These are phyloP conservation scores for Lamproptera curius DNA, from an alignment of 2,888 invertebrate genomes.

Conservation along the genomic window DNA sequence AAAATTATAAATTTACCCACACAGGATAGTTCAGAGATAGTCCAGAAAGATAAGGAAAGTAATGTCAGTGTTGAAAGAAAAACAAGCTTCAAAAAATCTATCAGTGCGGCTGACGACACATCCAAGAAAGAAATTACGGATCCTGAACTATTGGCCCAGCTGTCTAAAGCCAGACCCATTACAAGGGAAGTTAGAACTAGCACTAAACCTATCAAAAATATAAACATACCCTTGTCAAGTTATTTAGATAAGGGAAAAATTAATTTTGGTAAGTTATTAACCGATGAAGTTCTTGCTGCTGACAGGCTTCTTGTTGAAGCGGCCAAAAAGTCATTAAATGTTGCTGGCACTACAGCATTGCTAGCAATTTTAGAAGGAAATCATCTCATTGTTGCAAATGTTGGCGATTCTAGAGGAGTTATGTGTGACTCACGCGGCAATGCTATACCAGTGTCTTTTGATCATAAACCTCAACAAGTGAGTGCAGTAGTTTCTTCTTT, in stretches of 20 bases:
- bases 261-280: constrained; percentile 88
- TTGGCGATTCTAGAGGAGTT: constrained; percentile 97
- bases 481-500: no score
- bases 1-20: constrained; percentile 55
- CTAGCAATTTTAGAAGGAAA: constrained; percentile 91
- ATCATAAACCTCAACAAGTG: constrained; percentile 98
- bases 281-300: constrained; percentile 91
- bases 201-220: constrained; percentile 61
- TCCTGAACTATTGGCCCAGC: constrained; percentile 80
- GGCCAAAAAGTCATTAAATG: constrained; percentile 87
- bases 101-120: constrained; percentile 79
- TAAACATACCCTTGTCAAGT: constrained; percentile 73
- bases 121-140: constrained; percentile 81
- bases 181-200: constrained; percentile 79
- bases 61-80: constrained; percentile 70
- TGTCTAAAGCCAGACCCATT: constrained; percentile 80
- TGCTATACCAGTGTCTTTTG: constrained; percentile 94
- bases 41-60: constrained; percentile 56
- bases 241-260: constrained; percentile 87
- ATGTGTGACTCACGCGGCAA: constrained; percentile 95
- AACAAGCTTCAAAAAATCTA: constrained; percentile 83
- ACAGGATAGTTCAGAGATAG: constrained; percentile 52
- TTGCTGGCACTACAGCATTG: constrained; percentile 94
- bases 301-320: constrained; percentile 89
- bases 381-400: constrained; percentile 94